A percentile compares a stretch with the other conserved stretches of the same genome.
These are phyloP conservation scores for Aplocera efformata DNA, from an alignment of 2,888 invertebrate genomes.

Conservation along the genomic window DNA sequence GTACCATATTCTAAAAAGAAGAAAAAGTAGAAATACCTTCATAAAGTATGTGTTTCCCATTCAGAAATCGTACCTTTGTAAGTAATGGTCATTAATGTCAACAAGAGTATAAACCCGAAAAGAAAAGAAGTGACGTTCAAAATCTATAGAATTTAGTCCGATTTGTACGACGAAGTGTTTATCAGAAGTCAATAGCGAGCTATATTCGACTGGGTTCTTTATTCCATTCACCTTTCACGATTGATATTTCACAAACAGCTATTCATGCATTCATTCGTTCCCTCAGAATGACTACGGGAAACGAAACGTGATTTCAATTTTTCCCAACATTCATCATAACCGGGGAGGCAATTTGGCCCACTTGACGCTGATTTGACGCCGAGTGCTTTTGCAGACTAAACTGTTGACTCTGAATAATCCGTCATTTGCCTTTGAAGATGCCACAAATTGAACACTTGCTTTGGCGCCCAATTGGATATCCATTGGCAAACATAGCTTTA, in stretches of 20 bases:
- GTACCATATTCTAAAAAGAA: no score
- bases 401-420: constrained; percentile 59
- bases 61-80: no score
- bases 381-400: constrained; percentile 56
- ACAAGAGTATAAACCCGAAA: no score
- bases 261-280: constrained; percentile 45
- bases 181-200: constrained; percentile 21
- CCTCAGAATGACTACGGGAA: constrained; percentile 46
- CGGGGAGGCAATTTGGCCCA: constrained; percentile 54
- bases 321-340: constrained; percentile 63
- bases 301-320: constrained; percentile 64
- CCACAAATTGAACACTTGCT: constrained; percentile 48
- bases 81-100: no score
- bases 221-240: constrained; percentile 38
- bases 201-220: constrained; percentile 11
- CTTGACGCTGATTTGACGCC: constrained; percentile 64
- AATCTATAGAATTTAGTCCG: no score
- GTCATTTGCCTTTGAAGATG: constrained; percentile 60
- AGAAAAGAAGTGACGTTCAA: no score
- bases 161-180: background rate
- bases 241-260: constrained; percentile 46
- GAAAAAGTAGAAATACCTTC: no score
- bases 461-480: constrained; percentile 20
- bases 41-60: no score
- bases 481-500: constrained; percentile 10